These are phyloP conservation scores for Bombus confusus DNA, from an alignment of 1,140 invertebrate species.

Conservation along the genomic window DNA sequence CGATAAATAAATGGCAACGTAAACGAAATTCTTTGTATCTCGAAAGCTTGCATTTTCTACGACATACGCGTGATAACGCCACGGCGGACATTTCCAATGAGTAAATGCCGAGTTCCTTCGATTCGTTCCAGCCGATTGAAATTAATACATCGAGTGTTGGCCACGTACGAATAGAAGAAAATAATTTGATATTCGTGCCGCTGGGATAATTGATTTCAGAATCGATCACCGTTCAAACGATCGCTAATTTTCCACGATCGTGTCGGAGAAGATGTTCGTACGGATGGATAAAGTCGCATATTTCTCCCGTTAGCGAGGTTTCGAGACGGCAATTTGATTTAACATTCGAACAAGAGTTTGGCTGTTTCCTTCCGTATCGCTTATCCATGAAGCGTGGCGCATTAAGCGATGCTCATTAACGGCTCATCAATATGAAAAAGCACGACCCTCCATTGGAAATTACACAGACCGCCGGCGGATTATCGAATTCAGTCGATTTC, in stretches of 20 bases:
- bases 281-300: neutral
- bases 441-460: neutral
- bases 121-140: too few relatives aligned
- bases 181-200: neutral
- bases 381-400: neutral
- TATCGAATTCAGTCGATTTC: constrained; percentile 25
- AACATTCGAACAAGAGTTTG: neutral
- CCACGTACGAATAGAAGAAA: too few relatives aligned
- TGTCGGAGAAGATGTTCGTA: neutral
- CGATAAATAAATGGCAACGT: too few relatives aligned
- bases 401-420: neutral
- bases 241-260: neutral
- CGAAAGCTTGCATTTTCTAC: too few relatives aligned
- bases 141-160: too few relatives aligned
- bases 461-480: neutral
- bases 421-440: constrained; percentile 12
- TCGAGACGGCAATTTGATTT: neutral
- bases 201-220: neutral
- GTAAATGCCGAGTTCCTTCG: too few relatives aligned
- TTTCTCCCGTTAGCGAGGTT: neutral
- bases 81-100: too few relatives aligned
- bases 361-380: neutral
- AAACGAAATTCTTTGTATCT: too few relatives aligned
- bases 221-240: neutral
- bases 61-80: too few relatives aligned